These are phyloP conservation scores for Drosophila nikananu DNA, from an alignment of 1,140 invertebrate species.

Conservation along the genomic window DNA sequence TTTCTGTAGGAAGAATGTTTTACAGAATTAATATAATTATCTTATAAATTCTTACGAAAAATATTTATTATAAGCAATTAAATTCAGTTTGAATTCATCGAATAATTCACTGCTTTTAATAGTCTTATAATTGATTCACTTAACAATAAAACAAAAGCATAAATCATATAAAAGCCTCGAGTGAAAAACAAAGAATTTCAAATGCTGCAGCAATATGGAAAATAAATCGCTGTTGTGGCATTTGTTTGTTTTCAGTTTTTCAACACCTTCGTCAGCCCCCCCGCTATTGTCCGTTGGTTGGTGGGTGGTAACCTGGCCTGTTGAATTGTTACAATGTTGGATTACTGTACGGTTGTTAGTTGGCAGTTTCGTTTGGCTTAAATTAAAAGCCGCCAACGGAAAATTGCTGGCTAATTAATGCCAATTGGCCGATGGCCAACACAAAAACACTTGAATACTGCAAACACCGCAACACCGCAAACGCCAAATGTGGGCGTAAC, in stretches of 20 bases:
- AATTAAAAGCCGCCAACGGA: constrained; percentile 60
- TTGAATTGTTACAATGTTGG: constrained; percentile 57
- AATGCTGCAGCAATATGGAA: constrained; percentile 22
- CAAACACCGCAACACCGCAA: constrained; percentile 6
- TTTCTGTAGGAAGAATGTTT: neutral
- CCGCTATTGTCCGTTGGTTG: neutral
- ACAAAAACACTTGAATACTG: constrained; percentile 27
- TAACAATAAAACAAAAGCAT: neutral
- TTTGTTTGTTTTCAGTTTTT: constrained; percentile 49
- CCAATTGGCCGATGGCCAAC: constrained; percentile 55
- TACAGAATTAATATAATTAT: too few relatives aligned
- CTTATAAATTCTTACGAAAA: too few relatives aligned
- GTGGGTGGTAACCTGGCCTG: constrained; percentile 44
- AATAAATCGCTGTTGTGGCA: constrained; percentile 43
- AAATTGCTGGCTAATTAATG: constrained; percentile 62
- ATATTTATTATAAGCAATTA: too few relatives aligned
- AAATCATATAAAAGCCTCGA: constrained; percentile 17
- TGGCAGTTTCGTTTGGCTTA: constrained; percentile 56
- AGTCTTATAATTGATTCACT: neutral
- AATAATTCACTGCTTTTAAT: neutral
- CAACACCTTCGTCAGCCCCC: constrained; percentile 26
- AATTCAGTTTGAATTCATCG: neutral
- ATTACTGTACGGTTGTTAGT: constrained; percentile 46
- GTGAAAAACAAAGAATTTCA: constrained; percentile 15
- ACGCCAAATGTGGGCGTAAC: constrained; percentile 49